Evolutionary conservation across 2,113 vertebrate species (phyloP), one percentile per base, ranked within the genome.

Genomic region (Alligator sinensis): DNA sequence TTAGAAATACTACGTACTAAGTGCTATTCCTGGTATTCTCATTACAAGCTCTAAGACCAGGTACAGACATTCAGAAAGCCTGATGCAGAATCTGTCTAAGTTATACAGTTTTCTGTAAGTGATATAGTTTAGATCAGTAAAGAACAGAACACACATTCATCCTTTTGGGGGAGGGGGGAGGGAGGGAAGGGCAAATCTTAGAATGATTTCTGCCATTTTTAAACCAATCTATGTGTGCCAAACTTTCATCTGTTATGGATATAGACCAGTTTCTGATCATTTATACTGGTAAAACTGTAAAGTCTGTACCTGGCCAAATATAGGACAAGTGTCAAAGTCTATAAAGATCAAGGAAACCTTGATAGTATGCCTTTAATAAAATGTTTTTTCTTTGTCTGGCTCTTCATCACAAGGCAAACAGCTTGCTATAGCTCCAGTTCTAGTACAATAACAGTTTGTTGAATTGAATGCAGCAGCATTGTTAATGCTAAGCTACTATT

Each of bases 391-490:
- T 74, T 30, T 38, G 22, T 19, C 90, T 86, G 90, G 77, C 55
- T 84, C 91, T 93, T 92, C 82, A 88, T 87, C 93, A 89, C 84
- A 81, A 90, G 84, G 68, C 38, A 95, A 95, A 91, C 4, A 9
- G 90, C 61, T 87, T 92, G 84, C 82, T 64, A 63, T 64, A 84
- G 74, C 70, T 91, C 47, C 78, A 79, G 18, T n/a, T 86, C 57
- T 86, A 87, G 22, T 79, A 80, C 63, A 91, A 61, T 82, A 87
- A 82, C 47, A 94, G 78, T 91, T 84, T 93, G n/a, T 93, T 24
- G 70, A 91, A 77, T 77, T 79, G 91, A 94, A 96, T n/a, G 91
- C 4, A 81, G 80, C 75, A 55, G 78, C 63, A 75, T 92, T 72
- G 89, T 94, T 87, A 80, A 55, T 0, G 0, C 61, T 74, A 80